A percentile compares a stretch with the other conserved stretches of the same genome.
Evolutionary conservation across 2,888 invertebrate species (phyloP).

Genomic region (Dasypogon diadema): DNA sequence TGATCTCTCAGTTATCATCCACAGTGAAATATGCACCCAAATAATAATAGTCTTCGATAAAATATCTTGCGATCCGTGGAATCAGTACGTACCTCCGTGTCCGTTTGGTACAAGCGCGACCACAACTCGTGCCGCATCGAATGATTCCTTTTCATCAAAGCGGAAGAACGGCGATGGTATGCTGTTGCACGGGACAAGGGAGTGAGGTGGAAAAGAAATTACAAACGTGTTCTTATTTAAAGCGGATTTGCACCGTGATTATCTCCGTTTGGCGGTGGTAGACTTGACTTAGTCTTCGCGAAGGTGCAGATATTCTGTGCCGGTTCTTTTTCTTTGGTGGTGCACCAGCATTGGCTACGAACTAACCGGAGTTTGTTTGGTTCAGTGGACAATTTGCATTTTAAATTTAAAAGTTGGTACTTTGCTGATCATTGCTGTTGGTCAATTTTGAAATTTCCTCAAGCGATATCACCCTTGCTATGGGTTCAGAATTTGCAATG

Average conservation of each 20-base stretch:
- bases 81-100: not conserved
- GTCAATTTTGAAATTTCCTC: not conserved
- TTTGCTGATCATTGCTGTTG: not conserved
- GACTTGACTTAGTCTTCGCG: not conserved
- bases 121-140: not conserved
- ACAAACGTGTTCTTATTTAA: slow-evolving; percentile 4
- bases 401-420: slow-evolving; percentile 12
- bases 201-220: not conserved
- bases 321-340: not conserved
- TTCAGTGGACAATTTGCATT: slow-evolving; percentile 13
- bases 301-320: not conserved
- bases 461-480: not conserved
- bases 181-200: no score
- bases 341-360: not conserved
- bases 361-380: not conserved
- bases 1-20: slow-evolving; percentile 12
- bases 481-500: not conserved
- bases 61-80: not conserved
- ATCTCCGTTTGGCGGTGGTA: not conserved
- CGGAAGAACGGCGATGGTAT: not conserved
- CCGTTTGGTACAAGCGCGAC: not conserved
- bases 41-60: slow-evolving; percentile 16
- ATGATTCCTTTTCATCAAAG: not conserved
- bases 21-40: slow-evolving; percentile 2
- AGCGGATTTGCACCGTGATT: slow-evolving; percentile 16